Base-by-base conservation (phyloP, 1,140 invertebrate genomes). In the Sinella curviseta region DNA sequence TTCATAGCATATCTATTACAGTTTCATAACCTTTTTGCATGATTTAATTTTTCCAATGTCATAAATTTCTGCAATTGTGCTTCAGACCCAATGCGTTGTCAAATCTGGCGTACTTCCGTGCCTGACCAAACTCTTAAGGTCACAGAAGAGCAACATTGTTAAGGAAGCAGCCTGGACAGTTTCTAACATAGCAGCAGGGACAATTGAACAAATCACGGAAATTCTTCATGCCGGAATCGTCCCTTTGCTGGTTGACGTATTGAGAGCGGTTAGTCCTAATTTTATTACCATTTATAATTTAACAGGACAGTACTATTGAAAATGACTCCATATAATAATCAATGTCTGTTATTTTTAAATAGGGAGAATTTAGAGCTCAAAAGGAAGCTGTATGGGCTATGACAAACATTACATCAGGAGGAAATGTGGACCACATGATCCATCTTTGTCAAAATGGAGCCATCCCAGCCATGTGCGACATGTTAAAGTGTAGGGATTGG, bases 51-150 rank as follows among this genome's bases (percentile, higher is more conserved):
- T 30, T 65, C 28, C 26, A 77, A 12, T 30, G 24, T 31, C 24
- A 39, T 26, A 1, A 12, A 17, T 31, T 55, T 67, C 16, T 33
- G 16, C 31, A 28, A n/a, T n/a, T n/a, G n/a, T n/a, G 12, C 57
- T 34, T 34, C 91, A 99, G 91, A 99, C 98, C 17, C 96, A 99
- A 86, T 88, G 91, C 16, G 95, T 99, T 8, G 91, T 99, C 28
- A 88, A 92, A 74, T 91, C 91, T 74, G 94, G 93, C 16, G 95
- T 92, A 77, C 88, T 99, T 4, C 88, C 89, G 3, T 88, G 92
- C 81, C 90, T 98, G 75, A 89, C 89, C 4, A 85, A 87, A 14
- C 89, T 99, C 14, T 88, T 99, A 20, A 88, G 90, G 55, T 94
- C 96, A 85, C 86, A 86, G 3, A 94, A 94, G 82, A 87, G 90